These are phyloP conservation scores for Meliscaeva auricollis DNA, from an alignment of 2,888 invertebrate genomes.

Conservation along the genomic window DNA sequence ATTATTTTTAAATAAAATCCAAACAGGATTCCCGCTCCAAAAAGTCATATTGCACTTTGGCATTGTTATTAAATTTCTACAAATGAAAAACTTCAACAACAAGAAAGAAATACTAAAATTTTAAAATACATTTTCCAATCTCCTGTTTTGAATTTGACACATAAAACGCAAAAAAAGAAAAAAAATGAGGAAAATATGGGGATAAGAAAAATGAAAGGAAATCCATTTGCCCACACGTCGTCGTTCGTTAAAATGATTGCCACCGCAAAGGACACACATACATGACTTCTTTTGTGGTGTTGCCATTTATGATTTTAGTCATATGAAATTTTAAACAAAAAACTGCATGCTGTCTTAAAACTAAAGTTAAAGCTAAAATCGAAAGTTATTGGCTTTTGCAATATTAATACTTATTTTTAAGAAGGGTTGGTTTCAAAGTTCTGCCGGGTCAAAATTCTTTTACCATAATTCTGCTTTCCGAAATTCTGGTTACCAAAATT, in stretches of 20 bases:
- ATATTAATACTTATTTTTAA: no score
- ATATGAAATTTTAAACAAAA: no score
- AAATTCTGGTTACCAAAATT: no score
- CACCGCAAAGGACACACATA: slow-evolving; percentile 53
- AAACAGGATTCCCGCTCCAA: neutral
- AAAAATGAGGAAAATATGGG: slow-evolving; percentile 27
- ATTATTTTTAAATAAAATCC: neutral
- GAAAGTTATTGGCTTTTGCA: no score
- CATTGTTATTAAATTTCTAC: neutral
- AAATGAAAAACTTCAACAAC: slow-evolving; percentile 4
- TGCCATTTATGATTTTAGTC: neutral
- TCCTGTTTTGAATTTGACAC: slow-evolving; percentile 70
- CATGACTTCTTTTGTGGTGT: neutral
- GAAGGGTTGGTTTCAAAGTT: no score
- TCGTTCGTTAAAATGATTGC: slow-evolving; percentile 73
- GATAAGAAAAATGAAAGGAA: slow-evolving; percentile 49
- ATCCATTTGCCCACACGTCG: slow-evolving; percentile 75
- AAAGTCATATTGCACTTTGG: slow-evolving; percentile 43
- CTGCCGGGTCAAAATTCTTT: no score
- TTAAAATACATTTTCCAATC: slow-evolving; percentile 70
- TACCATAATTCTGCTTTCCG: no score
- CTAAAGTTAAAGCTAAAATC: no score
- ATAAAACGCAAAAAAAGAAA: slow-evolving; percentile 2
- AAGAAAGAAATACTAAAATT: slow-evolving; percentile 41
- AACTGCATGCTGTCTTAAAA: no score